Evolutionary conservation across 2,797 vertebrate species (phyloP).

Genomic region (Clarias laeviceps): DNA sequence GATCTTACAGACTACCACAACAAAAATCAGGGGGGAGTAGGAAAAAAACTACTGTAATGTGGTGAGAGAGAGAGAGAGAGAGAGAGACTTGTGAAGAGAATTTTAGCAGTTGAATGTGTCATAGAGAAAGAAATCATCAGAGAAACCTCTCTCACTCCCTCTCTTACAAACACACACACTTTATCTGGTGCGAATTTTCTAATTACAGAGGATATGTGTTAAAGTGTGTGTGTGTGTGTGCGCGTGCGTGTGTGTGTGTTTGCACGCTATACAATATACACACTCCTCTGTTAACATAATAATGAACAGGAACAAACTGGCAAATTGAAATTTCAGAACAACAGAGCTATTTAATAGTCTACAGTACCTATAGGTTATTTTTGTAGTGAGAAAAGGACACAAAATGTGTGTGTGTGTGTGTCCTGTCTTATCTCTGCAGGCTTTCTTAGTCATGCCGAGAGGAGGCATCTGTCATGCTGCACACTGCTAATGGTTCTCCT

Average conservation of each 20-base stretch:
- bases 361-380: background rate
- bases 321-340: background rate
- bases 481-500: conserved; percentile 36
- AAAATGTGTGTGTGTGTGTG: conserved; percentile 24
- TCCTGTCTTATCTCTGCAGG: conserved; percentile 10
- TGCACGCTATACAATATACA: background rate
- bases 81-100: background rate
- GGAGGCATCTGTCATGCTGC: conserved; percentile 42
- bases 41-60: background rate
- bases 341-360: background rate
- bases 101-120: background rate
- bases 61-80: background rate
- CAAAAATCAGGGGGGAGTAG: background rate
- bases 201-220: background rate
- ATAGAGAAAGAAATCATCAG: background rate
- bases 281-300: background rate
- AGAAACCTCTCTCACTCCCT: background rate
- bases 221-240: background rate
- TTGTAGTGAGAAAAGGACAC: background rate
- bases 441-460: conserved; percentile 38
- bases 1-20: background rate
- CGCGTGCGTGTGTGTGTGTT: no score
- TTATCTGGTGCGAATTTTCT: background rate
- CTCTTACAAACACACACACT: background rate
- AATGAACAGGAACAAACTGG: background rate